A percentile compares a stretch with the other conserved stretches of the same genome.
These are phyloP conservation scores for Clunio marinus DNA, from an alignment of 2,888 invertebrate genomes.

Conservation along the genomic window DNA sequence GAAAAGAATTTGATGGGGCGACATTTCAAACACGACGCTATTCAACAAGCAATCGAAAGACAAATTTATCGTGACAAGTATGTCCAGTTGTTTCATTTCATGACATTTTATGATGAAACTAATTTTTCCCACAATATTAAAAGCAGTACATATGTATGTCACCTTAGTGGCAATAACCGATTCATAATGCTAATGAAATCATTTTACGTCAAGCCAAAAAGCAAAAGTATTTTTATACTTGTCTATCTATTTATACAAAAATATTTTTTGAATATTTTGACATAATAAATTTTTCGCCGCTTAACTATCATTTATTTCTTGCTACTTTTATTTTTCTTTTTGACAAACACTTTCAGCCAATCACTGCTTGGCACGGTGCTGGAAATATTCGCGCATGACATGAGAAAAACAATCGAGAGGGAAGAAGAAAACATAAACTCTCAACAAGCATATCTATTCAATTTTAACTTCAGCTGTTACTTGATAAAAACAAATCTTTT, in stretches of 20 bases:
- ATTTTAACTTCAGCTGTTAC: not conserved
- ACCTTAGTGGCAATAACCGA: no score
- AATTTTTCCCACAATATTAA: no score
- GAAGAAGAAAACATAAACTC: not conserved
- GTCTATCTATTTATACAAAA: no score
- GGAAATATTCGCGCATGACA: conserved; percentile 36
- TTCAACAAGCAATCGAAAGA: conserved; percentile 32
- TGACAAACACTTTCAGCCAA: conserved; percentile 19
- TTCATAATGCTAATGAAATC: no score
- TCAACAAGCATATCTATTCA: conserved; percentile 9
- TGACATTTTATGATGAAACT: no score
- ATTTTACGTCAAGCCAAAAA: no score
- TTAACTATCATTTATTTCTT: no score
- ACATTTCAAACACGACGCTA: conserved; percentile 1
- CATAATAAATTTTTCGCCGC: no score
- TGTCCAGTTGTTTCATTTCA: conserved; percentile 11
- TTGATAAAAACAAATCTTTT: conserved; percentile 31
- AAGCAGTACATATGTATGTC: no score
- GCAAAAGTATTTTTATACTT: no score
- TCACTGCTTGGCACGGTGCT: not conserved
- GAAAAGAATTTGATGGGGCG: not conserved
- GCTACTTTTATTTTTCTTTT: no score
- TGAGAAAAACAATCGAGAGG: conserved; percentile 31
- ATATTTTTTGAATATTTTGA: no score
- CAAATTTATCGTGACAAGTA: conserved; percentile 15